Percentiles rank a stretch among this genome's conserved stretches.
Conservation (phyloP, 1,140 invertebrate species). For the Orchesella cincta region DNA sequence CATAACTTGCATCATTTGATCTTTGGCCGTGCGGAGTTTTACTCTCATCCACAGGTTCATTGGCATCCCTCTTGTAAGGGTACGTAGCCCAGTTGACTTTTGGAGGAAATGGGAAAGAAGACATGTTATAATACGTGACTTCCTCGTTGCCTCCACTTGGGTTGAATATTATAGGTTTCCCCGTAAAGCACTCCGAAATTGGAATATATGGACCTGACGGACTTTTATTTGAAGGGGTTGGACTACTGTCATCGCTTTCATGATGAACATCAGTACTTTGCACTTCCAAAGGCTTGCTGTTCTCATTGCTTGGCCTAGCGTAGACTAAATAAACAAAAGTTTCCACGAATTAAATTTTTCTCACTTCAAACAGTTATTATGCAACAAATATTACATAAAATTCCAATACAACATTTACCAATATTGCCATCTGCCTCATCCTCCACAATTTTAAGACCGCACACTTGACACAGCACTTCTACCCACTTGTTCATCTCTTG, state of each 20-base stretch:
- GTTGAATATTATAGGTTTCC: conserved; percentile 61
- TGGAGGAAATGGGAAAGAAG: conserved; percentile 47
- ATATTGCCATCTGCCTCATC: conserved; percentile 24
- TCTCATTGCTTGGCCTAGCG: conserved; percentile 52
- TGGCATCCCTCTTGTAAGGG: conserved; percentile 40
- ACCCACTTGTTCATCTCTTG: conserved; percentile 94
- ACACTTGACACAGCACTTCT: conserved; percentile 78
- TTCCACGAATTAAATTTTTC: no score
- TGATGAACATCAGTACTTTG: background rate
- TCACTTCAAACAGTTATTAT: conserved; percentile 66
- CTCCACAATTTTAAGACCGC: conserved; percentile 47
- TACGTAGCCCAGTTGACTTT: conserved; percentile 48
- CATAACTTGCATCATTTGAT: conserved; percentile 63
- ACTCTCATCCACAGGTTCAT: conserved; percentile 5
- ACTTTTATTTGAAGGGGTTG: conserved; percentile 54
- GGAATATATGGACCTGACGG: conserved; percentile 58
- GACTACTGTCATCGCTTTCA: conserved; percentile 53
- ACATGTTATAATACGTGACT: conserved; percentile 41
- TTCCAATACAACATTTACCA: no score
- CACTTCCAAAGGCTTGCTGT: conserved; percentile 34
- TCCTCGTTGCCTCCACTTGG: conserved; percentile 2
- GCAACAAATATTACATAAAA: background rate
- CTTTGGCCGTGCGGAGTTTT: conserved; percentile 54
- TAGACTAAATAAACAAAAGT: conserved; percentile 58
- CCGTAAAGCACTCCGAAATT: conserved; percentile 84